Base-by-base conservation (phyloP, 2,888 invertebrate species). In the Lithodes maja region DNA sequence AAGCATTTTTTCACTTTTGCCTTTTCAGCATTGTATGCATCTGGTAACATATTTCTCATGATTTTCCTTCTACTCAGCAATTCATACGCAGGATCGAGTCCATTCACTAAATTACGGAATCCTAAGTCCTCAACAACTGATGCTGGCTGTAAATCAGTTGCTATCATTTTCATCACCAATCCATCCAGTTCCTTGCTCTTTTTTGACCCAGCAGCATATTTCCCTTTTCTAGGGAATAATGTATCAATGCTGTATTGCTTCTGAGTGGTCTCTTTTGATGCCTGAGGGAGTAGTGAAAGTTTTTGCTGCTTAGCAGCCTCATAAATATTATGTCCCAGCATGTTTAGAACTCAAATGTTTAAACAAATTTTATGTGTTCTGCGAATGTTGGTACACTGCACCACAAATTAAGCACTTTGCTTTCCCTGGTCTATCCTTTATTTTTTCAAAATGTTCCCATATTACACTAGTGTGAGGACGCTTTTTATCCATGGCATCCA, bases 41-140 rank as follows among this genome's bases (percentile, higher is more conserved):
- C 33, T 54, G 80, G 55, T 55, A 55, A 80, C 80, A 80, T 80
- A 17, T 80, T 12, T 80, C 80, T 80, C 80, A 80, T 53, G 53
- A 78, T 54, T 80, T 54, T 80, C 54, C 80, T 80, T 80, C 80
- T 80, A n/a, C 77, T 80, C 54, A 55, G 80, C 80, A 80, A 7
- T 80, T 80, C 80, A 17, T 80, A 80, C 54, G 1, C 54, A 5
- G 55, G 53, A 55, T 80, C 80, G 15, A 80, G 17, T 7, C 80
- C 80, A 80, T 54, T 53, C 55, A 80, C 80, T 54, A 54, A 80
- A n/a, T 80, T 80, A 54, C 17, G 80, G 54, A 80, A 80, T 3
- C 80, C 80, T 54, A 15, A 55, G 80, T 80, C 53, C n/a, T 80
- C 55, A 54, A 54, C 80, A 17, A 80, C 9, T 80, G 80, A 53